Evolutionary conservation across 2,888 invertebrate genomes (phyloP), one percentile per base, ranked within the genome.

Genomic region (Limnephilus auricula): DNA sequence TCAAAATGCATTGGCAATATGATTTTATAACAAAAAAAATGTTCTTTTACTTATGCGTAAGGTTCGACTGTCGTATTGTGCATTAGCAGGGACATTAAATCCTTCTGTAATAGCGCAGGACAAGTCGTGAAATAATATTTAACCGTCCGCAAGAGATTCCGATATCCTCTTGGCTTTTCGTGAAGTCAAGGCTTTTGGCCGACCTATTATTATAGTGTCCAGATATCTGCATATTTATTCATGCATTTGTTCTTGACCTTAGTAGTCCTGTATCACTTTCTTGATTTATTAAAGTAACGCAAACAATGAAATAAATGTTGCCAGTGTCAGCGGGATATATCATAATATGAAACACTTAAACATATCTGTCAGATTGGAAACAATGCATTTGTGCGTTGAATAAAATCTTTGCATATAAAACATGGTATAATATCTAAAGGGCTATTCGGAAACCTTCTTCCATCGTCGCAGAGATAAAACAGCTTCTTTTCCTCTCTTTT

Each of bases 341-440:
- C 32, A 88, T 34, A 32, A 88, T 25, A 88, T 88, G 79, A 78
- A 88, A 88, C 87, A 88, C 87, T 88, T 88, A 88, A 88, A n/a
- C 78, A 78, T 78, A n/a, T 18, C 65, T 79, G 87, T 88, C 87
- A 78, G 78, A 40, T 34, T 18, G 34, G 78, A 88, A 88, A 88
- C 87, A 88, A 88, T 88, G 87, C 87, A 88, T 25, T 79, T 88
- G 9, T 65, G 85, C 85, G 85, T n/a, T 85, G 85, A 85, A 85
- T 85, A 85, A 85, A 85, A 85, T 30, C 45, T 40, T 85, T 30
- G 85, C 85, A 85, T 85, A 45, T 40, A 85, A 40, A 37, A 45
- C 40, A 85, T n/a, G 13, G n/a, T 40, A 85, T 85, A n/a, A n/a
- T 30, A 85, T 85, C 45, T 30, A 85, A 30, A 85, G n/a, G 45